Conservation (phyloP, 2,797 vertebrate species). For the Trachurus trachurus region DNA sequence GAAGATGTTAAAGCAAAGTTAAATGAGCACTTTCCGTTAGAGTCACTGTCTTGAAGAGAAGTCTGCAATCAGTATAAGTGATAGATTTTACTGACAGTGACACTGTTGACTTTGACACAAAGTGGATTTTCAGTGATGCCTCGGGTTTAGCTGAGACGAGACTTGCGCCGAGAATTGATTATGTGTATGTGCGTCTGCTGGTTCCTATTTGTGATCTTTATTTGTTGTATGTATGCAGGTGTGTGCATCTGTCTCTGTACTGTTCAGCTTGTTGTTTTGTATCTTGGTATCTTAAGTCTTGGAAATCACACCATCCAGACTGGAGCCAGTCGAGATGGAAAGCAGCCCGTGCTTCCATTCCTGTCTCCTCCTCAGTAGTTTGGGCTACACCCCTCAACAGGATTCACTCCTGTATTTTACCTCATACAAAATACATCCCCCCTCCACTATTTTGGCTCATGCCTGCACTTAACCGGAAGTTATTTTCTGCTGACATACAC, state of each 20-base stretch:
- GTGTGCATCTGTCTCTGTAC: slow-evolving; percentile 1
- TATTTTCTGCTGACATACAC: slow-evolving; percentile 75
- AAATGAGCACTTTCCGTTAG: slow-evolving; percentile 53
- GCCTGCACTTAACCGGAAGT: slow-evolving; percentile 73
- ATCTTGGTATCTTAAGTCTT: slow-evolving; percentile 15
- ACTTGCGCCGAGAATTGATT: not conserved
- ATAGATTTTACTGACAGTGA: slow-evolving; percentile 26
- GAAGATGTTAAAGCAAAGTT: slow-evolving; percentile 25
- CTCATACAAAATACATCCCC: slow-evolving; percentile 77
- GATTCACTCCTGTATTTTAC: slow-evolving; percentile 49
- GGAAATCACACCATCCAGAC: slow-evolving; percentile 20
- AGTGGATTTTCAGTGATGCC: slow-evolving; percentile 25
- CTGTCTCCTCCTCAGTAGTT: slow-evolving; percentile 35
- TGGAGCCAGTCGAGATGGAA: slow-evolving; percentile 3
- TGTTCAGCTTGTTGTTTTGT: not conserved
- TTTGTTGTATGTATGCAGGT: slow-evolving; percentile 1
- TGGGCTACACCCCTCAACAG: slow-evolving; percentile 41
- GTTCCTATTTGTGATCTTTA: not conserved
- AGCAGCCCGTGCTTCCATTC: slow-evolving; percentile 17
- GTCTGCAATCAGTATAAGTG: slow-evolving; percentile 35
- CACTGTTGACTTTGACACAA: slow-evolving; percentile 54
- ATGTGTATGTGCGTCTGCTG: not conserved
- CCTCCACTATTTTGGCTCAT: slow-evolving; percentile 43
- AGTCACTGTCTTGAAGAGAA: slow-evolving; percentile 17
- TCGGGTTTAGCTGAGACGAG: slow-evolving; percentile 14